Base-by-base conservation (phyloP, 92 coral and sea anemone genomes). In the Umimayanthus kanabou region DNA sequence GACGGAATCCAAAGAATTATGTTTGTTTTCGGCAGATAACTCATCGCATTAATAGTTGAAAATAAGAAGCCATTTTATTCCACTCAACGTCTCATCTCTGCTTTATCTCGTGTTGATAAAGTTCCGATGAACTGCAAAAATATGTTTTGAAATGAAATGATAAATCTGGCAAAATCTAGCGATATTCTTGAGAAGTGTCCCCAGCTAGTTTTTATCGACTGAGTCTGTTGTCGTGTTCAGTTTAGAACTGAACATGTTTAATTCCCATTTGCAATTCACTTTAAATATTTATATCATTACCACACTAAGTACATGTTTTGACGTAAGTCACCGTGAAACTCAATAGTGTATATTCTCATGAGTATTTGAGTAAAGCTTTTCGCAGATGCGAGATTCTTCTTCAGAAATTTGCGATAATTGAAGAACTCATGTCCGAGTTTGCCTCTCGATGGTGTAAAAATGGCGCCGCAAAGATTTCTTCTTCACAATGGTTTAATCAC, bases 241-340 rank as follows among this genome's bases (percentile, higher is more conserved):
- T 61, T 80, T 80, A n/a, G 71, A 50, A 42, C 15, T 47, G 50
- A 47, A 58, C 85, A 80, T 58, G 55, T 65, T 80, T 61, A 80
- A 80, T 80, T 80, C 85, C 58, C 72, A 80, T 80, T 80, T 80
- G 85, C 85, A 80, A 61, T 80, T 80, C 85, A 33, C 15, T 80
- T 80, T 39, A 65, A 33, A 79, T 79, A 79, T 79, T 79, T 50
- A 79, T 49, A 79, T 47, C 82, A 11, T 49, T 26, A 49, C 20
- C n/a, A 47, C 4, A 53, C 30, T 80, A 50, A 15, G 50, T 57
- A 58, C 85, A 5, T 13, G 85, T 80, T 50, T 80, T 39, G 85
- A 58, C 85, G 4, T 58, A 29, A 30, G 72, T 65, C 50, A 29
- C 15, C 67, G 47, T 25, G 47, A 57, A 30, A 57, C 23, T 55